A percentile compares a stretch with the other conserved stretches of the same genome.
phyloP scores from a whole-genome alignment of 1,140 invertebrate genomes.

The Apis dorsata region DNA sequence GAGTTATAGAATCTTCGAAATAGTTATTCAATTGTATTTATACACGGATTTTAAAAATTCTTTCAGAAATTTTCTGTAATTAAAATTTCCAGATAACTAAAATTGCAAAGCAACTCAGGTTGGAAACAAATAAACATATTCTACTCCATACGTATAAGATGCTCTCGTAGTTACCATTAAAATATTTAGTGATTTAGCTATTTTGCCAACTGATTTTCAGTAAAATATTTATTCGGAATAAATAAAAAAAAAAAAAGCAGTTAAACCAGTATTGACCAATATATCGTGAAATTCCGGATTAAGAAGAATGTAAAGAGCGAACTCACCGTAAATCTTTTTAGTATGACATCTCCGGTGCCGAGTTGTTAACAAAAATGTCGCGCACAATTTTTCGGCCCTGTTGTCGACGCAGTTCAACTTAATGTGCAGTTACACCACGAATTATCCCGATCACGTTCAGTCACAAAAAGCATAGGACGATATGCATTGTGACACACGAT shows the following conservation, averaged over 20 bases:
- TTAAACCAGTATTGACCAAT: neutral
- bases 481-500: constrained; percentile 7
- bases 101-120: neutral
- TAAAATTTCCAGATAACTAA: neutral
- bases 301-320: neutral
- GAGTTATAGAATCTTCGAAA: neutral
- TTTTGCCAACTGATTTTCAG: neutral
- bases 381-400: neutral
- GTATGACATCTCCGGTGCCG: constrained; percentile 17
- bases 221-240: neutral
- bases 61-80: neutral
- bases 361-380: constrained; percentile 6
- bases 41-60: neutral
- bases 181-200: constrained; percentile 8
- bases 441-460: constrained; percentile 34
- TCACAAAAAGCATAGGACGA: constrained; percentile 16
- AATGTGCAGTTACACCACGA: neutral
- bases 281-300: neutral
- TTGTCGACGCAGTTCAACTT: neutral
- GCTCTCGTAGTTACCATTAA: neutral
- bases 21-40: neutral
- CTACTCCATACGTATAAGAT: neutral
- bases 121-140: constrained; percentile 7
- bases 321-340: constrained; percentile 31
- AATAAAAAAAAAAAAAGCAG: neutral